Percentiles rank a stretch among this genome's conserved stretches.
Conservation (phyloP, 2,797 vertebrate genomes). For the Sebastes cheni region DNA sequence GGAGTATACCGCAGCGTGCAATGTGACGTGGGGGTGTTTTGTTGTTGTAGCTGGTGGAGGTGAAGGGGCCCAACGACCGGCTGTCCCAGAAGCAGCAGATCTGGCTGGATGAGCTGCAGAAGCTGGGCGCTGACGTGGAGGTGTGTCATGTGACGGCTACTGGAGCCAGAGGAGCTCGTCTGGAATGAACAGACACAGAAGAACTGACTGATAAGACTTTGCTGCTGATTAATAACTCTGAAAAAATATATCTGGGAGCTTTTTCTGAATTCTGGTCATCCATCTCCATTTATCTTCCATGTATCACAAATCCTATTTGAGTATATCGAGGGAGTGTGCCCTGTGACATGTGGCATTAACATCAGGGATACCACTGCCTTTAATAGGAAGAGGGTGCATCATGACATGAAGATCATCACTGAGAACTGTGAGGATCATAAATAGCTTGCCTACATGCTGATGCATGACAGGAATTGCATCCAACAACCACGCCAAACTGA, state of each 20-base stretch:
- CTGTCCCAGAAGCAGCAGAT: slow-evolving; percentile 95
- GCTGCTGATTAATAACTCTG: slow-evolving; percentile 7
- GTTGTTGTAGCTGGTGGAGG: slow-evolving; percentile 91
- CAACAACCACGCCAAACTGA: slow-evolving; percentile 20
- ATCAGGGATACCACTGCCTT: slow-evolving; percentile 7
- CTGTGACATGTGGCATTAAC: neutral
- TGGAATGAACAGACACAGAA: slow-evolving; percentile 60
- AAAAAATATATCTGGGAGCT: neutral
- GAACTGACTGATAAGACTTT: slow-evolving; percentile 18
- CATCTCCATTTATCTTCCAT: neutral
- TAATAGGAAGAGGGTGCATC: slow-evolving; percentile 12
- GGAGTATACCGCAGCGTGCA: neutral
- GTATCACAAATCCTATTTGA: neutral
- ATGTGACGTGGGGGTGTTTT: slow-evolving; percentile 3
- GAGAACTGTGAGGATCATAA: slow-evolving; percentile 34
- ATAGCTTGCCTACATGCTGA: slow-evolving; percentile 26
- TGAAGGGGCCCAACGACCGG: slow-evolving; percentile 94
- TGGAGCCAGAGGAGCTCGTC: slow-evolving; percentile 84
- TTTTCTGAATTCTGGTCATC: neutral
- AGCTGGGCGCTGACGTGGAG: slow-evolving; percentile 90
- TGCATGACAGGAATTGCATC: slow-evolving; percentile 34
- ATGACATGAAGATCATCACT: slow-evolving; percentile 17
- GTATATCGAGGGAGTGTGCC: neutral
- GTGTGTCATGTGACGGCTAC: slow-evolving; percentile 91
- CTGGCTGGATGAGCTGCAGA: slow-evolving; percentile 92